phyloP scores from a whole-genome alignment of 2,113 vertebrate genomes.

The Chloropsis hardwickii region DNA sequence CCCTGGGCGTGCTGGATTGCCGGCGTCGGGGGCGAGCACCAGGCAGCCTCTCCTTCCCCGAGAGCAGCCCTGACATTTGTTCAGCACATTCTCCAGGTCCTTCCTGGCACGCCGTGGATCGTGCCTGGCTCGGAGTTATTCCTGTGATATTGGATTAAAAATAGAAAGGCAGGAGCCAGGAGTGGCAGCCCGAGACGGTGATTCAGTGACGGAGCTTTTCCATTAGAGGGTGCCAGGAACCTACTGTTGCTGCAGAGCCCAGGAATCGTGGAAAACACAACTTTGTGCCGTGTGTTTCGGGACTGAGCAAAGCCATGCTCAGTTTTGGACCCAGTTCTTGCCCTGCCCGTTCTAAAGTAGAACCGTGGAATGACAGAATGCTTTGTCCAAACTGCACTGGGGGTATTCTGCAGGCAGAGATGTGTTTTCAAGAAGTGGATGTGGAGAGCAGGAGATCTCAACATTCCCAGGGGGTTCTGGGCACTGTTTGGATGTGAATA shows the following conservation, averaged over 20 bases:
- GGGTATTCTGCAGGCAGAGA: neutral
- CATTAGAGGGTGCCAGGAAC: conserved; percentile 66
- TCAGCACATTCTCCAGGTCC: neutral
- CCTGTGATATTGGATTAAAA: neutral
- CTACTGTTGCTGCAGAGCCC: conserved; percentile 12
- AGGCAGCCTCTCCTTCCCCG: neutral
- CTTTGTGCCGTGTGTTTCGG: neutral
- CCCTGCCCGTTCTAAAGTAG: neutral
- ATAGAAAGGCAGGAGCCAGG: neutral
- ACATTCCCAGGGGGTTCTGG: neutral
- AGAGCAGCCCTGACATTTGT: conserved; percentile 23
- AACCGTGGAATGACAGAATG: rapidly evolving
- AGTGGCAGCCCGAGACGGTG: neutral
- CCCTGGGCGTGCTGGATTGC: neutral
- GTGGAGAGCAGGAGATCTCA: neutral
- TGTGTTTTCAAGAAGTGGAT: neutral
- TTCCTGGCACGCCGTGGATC: neutral
- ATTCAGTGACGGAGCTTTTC: conserved; percentile 45
- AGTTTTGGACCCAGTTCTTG: neutral
- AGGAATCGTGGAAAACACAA: neutral
- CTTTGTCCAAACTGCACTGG: no score
- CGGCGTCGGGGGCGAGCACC: neutral
- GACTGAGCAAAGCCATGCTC: neutral
- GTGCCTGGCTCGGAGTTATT: neutral
- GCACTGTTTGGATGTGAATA: neutral